Conservation (phyloP, 1,140 invertebrate genomes). For the Choristoneura fumiferana region DNA sequence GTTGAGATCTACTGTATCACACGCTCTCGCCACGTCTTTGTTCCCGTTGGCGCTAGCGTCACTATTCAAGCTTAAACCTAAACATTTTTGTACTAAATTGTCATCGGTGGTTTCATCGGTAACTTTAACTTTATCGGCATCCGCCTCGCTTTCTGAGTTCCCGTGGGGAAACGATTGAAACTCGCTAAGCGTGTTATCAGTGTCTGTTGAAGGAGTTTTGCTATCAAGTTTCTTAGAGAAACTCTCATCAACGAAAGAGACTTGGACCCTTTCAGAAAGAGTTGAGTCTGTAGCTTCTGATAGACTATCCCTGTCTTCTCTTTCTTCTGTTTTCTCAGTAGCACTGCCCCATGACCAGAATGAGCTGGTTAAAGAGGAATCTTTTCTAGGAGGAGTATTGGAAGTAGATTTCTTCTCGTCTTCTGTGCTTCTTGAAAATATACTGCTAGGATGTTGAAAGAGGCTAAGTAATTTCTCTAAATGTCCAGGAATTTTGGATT, state of each 20-base stretch:
- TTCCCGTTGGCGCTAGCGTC: constrained; percentile 38
- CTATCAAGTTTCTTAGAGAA: constrained; percentile 69
- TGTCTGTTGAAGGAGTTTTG: constrained; percentile 69
- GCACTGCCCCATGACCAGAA: constrained; percentile 73
- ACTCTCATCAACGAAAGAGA: constrained; percentile 66
- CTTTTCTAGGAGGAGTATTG: constrained; percentile 67
- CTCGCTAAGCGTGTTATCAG: constrained; percentile 67
- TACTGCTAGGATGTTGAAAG: constrained; percentile 77
- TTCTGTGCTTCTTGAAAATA: constrained; percentile 70
- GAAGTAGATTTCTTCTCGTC: constrained; percentile 63
- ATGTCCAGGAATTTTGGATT: constrained; percentile 69
- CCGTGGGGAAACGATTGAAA: constrained; percentile 51
- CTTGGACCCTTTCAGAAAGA: constrained; percentile 64
- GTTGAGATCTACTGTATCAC: constrained; percentile 65
- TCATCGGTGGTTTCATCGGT: constrained; percentile 70
- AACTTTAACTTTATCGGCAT: constrained; percentile 42
- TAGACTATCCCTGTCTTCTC: constrained; percentile 55
- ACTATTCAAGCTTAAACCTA: constrained; percentile 68
- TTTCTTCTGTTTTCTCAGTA: constrained; percentile 49
- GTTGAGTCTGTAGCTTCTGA: constrained; percentile 66
- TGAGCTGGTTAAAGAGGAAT: constrained; percentile 62
- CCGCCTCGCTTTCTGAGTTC: constrained; percentile 27
- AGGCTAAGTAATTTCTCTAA: constrained; percentile 79
- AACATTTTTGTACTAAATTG: constrained; percentile 74
- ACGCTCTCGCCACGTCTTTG: constrained; percentile 31